phyloP scores from a whole-genome alignment of 2,888 invertebrate genomes.

The Epistrophe grossulariae region DNA sequence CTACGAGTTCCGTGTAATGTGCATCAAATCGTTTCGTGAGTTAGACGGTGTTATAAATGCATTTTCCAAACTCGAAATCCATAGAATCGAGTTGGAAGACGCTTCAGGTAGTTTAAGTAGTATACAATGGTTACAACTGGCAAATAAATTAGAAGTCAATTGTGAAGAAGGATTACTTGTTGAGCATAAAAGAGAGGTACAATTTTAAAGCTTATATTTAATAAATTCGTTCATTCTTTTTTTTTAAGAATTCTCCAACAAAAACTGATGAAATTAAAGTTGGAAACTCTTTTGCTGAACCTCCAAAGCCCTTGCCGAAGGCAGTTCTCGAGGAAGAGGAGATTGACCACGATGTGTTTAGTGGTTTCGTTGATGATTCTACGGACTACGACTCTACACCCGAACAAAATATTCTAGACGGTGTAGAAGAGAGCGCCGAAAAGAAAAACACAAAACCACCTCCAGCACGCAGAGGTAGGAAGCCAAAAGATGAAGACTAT shows the following conservation, averaged over 20 bases:
- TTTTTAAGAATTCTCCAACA: conserved; percentile 4
- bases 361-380: conserved; percentile 61
- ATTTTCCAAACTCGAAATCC: conserved; percentile 60
- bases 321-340: conserved; percentile 62
- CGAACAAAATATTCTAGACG: conserved; percentile 61
- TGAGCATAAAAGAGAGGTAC: conserved; percentile 52
- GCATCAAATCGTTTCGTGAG: conserved; percentile 78
- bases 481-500: conserved; percentile 58
- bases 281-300: not conserved
- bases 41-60: conserved; percentile 55
- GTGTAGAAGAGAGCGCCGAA: conserved; percentile 55
- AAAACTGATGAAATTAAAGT: not conserved
- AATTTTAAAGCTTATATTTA: not conserved
- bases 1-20: conserved; percentile 80
- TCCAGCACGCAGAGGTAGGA: conserved; percentile 50
- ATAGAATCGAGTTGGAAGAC: conserved; percentile 56
- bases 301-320: not conserved
- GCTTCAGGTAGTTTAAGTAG: conserved; percentile 48
- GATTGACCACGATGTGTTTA: conserved; percentile 67
- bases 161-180: not conserved
- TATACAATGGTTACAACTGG: conserved; percentile 54
- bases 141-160: conserved; percentile 37
- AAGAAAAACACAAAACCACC: conserved; percentile 49
- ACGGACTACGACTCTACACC: conserved; percentile 60
- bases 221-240: not conserved